Evolutionary conservation across 2,113 vertebrate genomes (phyloP).

Genomic region (Pavo muticus): DNA sequence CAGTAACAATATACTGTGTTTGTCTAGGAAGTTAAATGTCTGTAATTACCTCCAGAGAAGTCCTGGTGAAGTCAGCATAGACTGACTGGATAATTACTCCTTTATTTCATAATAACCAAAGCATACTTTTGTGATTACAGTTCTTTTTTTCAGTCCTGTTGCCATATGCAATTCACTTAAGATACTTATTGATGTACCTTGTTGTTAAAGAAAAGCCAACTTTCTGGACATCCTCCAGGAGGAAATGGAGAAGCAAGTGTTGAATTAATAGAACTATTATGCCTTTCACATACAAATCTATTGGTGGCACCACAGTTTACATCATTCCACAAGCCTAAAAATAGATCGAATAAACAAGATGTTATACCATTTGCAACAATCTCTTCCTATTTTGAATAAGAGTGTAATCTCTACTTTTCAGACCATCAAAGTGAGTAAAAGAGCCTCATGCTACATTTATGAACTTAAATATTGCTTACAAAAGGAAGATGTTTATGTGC

Average conservation of each 20-base stretch:
- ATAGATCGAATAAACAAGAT: background rate
- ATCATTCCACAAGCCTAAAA: constrained; percentile 92
- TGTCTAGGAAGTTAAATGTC: background rate
- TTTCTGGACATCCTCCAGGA: constrained; percentile 84
- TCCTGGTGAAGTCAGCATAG: background rate
- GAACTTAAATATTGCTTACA: background rate
- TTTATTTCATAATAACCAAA: background rate
- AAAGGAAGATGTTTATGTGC: background rate
- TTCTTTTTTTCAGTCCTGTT: background rate
- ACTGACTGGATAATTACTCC: background rate
- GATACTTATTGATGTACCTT: constrained; percentile 78
- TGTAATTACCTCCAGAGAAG: background rate
- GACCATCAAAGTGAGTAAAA: background rate
- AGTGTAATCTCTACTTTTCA: background rate
- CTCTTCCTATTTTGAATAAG: background rate
- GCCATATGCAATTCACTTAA: background rate
- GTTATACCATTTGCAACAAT: background rate
- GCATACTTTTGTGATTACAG: accelerated
- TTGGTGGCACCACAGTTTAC: constrained; percentile 87
- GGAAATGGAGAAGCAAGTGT: constrained; percentile 77
- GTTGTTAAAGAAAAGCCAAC: constrained; percentile 84
- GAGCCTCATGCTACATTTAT: accelerated
- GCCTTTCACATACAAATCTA: constrained; percentile 89
- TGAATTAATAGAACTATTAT: constrained; percentile 79
- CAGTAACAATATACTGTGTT: background rate